Conservation (phyloP, 2,797 vertebrate species). For the Esox masquinongy region DNA sequence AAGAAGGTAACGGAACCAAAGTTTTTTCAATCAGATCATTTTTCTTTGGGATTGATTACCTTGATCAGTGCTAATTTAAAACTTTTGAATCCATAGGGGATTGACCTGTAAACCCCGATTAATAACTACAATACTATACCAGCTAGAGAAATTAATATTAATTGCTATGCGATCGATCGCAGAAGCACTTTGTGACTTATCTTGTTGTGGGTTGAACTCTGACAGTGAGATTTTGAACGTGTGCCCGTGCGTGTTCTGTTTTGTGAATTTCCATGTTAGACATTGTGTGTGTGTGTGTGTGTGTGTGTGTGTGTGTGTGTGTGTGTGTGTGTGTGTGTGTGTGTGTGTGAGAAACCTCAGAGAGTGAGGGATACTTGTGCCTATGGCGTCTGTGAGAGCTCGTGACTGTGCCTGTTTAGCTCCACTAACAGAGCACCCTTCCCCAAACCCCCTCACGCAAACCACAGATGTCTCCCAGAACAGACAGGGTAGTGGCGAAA, state of each 20-base stretch:
- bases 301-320: conserved; percentile 30
- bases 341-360: conserved; percentile 47
- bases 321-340: conserved; percentile 19
- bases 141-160: conserved; percentile 20
- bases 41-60: neutral
- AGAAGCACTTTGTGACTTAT: neutral
- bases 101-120: neutral
- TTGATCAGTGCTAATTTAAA: neutral
- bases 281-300: conserved; percentile 28
- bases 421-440: conserved; percentile 72
- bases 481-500: conserved; percentile 65
- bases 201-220: conserved; percentile 22
- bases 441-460: conserved; percentile 76
- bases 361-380: conserved; percentile 68
- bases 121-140: neutral
- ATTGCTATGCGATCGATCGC: too few relatives aligned
- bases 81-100: neutral
- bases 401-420: conserved; percentile 79
- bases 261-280: neutral
- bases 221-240: conserved; percentile 6
- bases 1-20: neutral
- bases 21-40: neutral
- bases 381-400: conserved; percentile 72
- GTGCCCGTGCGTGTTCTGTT: neutral
- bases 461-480: conserved; percentile 79